Evolutionary conservation across 2,113 vertebrate genomes (phyloP), one percentile per base, ranked within the genome.

Genomic region (Salvelinus namaycush): DNA sequence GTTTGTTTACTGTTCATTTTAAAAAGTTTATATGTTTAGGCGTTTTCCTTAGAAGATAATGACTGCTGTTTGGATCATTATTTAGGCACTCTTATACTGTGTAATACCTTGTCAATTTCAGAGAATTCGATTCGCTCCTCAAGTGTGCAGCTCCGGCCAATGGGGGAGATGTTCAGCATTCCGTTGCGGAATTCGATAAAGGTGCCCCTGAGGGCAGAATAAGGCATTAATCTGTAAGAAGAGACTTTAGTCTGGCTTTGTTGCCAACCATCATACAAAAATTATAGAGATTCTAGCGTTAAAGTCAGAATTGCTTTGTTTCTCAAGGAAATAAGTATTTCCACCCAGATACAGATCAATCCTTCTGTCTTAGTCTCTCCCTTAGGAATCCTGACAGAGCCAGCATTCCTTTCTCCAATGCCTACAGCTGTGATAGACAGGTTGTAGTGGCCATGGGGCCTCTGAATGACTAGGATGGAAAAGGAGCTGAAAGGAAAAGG

Each of bases 151-250:
- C 96, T 99, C n/a, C 97, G 95, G 16, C 98, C 98, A 0, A 99
- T 95, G 65, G 97, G 97, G 0, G 96, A 99, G 87, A 99, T 93
- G 90, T 99, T 99, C 76, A 99, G 82, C 96, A 97, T 98, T 51
- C 98, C 98, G 0, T 96, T 99, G 81, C 97, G 96, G 90, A 99
- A 99, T 92, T 99, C 98, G 0, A 99, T 99, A 87, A 99, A 99
- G 1, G 97, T 99, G 48, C 98, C 98, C 22, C 98, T 99, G 88
- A 26, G 65, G 24, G 24, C 18, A 57, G 6, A 51, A 11, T 39
- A 3, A 72, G 31, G 20, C 4, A 48, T 48, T 5, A 5, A 44
- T 44, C 16, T 44, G 22, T 44, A 66, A 66, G 39, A 44, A 44
- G 3, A 31, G 1, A 54, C 4, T 54, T 54, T 13, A 54, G 16